These are phyloP conservation scores for Lepidiolamprologus cunningtoni DNA, from an alignment of 2,113 vertebrate genomes.

Conservation along the genomic window DNA sequence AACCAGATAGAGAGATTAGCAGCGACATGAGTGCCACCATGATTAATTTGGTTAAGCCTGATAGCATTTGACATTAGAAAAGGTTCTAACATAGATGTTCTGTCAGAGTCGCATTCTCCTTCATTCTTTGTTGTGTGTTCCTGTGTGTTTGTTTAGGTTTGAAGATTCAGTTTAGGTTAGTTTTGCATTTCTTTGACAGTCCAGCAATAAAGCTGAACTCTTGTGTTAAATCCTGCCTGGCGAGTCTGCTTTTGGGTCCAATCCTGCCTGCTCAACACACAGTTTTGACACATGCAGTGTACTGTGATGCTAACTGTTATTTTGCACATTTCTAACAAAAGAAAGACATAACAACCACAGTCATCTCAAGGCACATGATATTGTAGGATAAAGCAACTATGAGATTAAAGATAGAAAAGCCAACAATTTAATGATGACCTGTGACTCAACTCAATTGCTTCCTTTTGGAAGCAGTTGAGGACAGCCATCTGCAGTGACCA, in stretches of 20 bases:
- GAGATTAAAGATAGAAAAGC: not conserved
- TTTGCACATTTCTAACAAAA: not conserved
- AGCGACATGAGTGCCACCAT: not conserved
- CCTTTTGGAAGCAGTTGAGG: not conserved
- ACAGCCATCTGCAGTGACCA: not conserved
- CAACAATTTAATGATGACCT: not conserved
- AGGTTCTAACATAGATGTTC: not conserved
- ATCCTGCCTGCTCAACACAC: not conserved
- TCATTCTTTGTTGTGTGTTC: not conserved
- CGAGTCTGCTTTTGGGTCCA: not conserved
- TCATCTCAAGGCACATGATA: not conserved
- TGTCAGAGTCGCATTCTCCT: not conserved
- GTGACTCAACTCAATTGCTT: not conserved
- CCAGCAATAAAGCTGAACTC: not conserved
- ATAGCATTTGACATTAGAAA: not conserved
- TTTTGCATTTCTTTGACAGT: not conserved
- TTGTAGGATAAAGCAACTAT: not conserved
- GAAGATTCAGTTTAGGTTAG: not conserved
- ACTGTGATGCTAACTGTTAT: not conserved
- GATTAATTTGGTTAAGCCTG: not conserved
- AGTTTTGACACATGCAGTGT: not conserved
- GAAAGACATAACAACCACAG: not conserved
- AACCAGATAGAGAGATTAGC: not conserved
- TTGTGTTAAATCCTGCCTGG: not conserved
- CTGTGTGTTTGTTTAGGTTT: not conserved